Base-by-base conservation (phyloP, 2,113 vertebrate species). In the Odontophorus gujanensis region DNA sequence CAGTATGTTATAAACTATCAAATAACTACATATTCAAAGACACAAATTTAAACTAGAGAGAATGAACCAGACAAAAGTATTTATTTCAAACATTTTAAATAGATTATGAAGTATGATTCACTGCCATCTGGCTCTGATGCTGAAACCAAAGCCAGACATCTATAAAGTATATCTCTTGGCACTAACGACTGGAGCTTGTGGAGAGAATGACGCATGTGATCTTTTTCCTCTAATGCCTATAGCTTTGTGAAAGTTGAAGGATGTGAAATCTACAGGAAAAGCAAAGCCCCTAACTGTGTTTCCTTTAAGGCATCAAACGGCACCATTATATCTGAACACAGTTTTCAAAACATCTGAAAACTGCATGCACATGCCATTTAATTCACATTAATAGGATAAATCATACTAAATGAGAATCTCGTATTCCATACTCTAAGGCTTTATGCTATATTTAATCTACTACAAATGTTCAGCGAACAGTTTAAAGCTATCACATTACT, bases 141-240 rank as follows among this genome's bases (percentile, higher is more conserved):
- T 75, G 75, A 89, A 96, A 91, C 38, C 63, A 81, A 85, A 82
- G 38, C 36, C 86, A 96, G 89, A 92, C 59, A 67, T 87, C 80
- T 90, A 68, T 90, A 87, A 89, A 90, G 51, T 71, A 22, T 94
- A 81, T 88, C 77, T 97, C 34, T 68, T 96, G 84, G 74, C 78
- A 53, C 15, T 89, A 73, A 62, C n/a, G 55, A 48, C 53, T 32
- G n/a, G 30, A 45, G n/a, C 14, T 89, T 78, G 83, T 78, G 84
- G 81, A 89, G 78, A 75, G 48, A 91, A 93, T 86, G 73, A 85
- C 1, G 7, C 69, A 74, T 51, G 36, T 63, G 51, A 90, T 58
- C 68, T 92, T 91, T 79, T 83, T 89, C 36, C 77, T 92, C 58
- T 22, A 34, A 47, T 84, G 90, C 28, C 20, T 90, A 74, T 69